Evolutionary conservation across 2,797 vertebrate species (phyloP), one percentile per base, ranked within the genome.

Genomic region (Acanthiza pusilla): DNA sequence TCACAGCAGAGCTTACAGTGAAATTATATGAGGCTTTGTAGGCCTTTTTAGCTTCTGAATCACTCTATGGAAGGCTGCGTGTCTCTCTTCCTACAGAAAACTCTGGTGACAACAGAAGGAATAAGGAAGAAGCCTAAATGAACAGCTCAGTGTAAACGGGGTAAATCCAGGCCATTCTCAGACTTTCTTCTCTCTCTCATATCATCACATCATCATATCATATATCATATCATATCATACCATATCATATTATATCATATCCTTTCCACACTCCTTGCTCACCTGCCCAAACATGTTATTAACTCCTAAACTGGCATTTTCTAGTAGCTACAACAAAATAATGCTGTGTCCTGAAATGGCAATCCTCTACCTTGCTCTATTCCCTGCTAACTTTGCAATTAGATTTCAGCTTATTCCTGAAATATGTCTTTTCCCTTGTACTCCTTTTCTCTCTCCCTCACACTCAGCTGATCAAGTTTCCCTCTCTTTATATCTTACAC

Each of bases 1-100:
- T 22, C 21, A n/a, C 11, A 55, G 34, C 15, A 71, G 32, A 22
- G 3, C 4, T 80, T 42, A 25, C 18, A 55, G 9, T 20, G 16
- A 72, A 60, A 11, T 57, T 22, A 51, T 17, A 47, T 45, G 23
- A 77, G 23, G 21, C 4, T 77, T 63, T 77, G 22, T 27, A 91
- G 32, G 22, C 1, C 29, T 77, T 87, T 76, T 63, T 10, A 67
- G 45, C 3, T 61, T 29, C 34, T 67, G 42, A 50, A 29, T 67
- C 15, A 2, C 13, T 79, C 13, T 27, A 0, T 34, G 21, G 53
- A 63, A 67, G 6, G 15, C 15, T 16, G 26, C 1, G 2, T 50
- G 27, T 54, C 20, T 78, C 18, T 63, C 26, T 54, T 80, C 26
- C 11, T 45, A 5, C 3, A 55, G 20, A 76, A 79, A 82, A 55